Conservation (phyloP, 2,113 vertebrate species). For the Gymnobelideus leadbeateri region DNA sequence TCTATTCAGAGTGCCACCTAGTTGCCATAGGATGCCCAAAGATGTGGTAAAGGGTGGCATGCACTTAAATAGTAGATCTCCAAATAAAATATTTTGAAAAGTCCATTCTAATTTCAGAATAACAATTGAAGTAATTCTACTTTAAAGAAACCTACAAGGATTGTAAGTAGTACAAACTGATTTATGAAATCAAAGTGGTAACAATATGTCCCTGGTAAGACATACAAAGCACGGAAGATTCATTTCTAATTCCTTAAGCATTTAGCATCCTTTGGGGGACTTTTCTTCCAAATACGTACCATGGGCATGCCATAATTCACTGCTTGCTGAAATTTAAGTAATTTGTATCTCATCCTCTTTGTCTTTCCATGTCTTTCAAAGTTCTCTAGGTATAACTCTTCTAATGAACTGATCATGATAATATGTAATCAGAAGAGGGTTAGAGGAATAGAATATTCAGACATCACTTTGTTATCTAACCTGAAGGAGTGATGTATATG, state of each 20-base stretch:
- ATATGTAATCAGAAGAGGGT: neutral
- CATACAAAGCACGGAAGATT: neutral
- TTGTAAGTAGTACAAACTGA: neutral
- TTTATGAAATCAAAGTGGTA: neutral
- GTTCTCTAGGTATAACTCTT: neutral
- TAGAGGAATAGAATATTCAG: neutral
- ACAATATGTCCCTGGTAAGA: neutral
- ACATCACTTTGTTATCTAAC: constrained; percentile 1
- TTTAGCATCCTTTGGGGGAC: neutral
- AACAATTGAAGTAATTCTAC: neutral
- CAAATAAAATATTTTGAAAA: neutral
- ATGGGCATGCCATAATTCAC: neutral
- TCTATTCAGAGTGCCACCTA: neutral
- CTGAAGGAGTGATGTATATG: neutral
- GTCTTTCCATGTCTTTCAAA: neutral
- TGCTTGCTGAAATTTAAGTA: neutral
- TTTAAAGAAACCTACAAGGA: neutral
- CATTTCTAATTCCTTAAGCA: neutral
- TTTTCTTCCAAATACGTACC: neutral
- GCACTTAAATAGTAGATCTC: neutral
- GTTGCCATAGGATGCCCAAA: neutral
- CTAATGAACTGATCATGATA: neutral
- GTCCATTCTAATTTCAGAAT: neutral
- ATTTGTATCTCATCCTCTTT: neutral
- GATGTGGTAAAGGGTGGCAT: neutral